phyloP scores from a whole-genome alignment of 2,797 vertebrate genomes.

The Enteromius thamalakanensis region DNA sequence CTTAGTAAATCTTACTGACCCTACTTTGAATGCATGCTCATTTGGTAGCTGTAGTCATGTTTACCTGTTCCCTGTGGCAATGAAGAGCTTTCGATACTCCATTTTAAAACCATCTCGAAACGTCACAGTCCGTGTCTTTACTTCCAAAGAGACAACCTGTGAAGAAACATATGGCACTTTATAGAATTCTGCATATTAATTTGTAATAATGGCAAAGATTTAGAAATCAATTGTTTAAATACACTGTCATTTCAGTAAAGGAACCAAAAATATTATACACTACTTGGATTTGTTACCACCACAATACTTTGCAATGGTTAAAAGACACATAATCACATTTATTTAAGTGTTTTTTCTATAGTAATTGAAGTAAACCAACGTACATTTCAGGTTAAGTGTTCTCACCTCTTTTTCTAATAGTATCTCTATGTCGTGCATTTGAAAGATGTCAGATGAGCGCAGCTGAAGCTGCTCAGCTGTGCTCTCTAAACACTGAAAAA shows the following conservation, averaged over 20 bases:
- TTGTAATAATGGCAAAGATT: not conserved
- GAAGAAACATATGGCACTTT: constrained; percentile 50
- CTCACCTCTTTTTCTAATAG: constrained; percentile 92
- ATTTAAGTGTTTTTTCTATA: not conserved
- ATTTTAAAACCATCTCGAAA: constrained; percentile 95
- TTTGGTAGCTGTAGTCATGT: not conserved
- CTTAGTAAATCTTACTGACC: not conserved
- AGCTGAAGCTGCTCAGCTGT: constrained; percentile 91
- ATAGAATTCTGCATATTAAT: not conserved
- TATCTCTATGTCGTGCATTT: constrained; percentile 90
- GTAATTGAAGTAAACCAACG: not conserved
- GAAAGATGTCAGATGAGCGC: constrained; percentile 90
- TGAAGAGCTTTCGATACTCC: constrained; percentile 95
- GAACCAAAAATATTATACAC: not conserved
- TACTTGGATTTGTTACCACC: not conserved
- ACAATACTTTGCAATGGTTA: not conserved
- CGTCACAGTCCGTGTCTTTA: constrained; percentile 86
- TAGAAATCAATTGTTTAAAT: not conserved
- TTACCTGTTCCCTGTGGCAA: constrained; percentile 94
- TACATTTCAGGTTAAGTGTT: not conserved
- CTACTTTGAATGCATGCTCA: not conserved
- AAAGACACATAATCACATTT: not conserved
- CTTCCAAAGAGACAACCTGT: constrained; percentile 88
- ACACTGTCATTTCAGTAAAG: not conserved
- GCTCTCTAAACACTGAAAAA: constrained; percentile 88